Evolutionary conservation across 2,113 vertebrate genomes (phyloP), one percentile per base, ranked within the genome.

Genomic region (Otolemur garnettii): DNA sequence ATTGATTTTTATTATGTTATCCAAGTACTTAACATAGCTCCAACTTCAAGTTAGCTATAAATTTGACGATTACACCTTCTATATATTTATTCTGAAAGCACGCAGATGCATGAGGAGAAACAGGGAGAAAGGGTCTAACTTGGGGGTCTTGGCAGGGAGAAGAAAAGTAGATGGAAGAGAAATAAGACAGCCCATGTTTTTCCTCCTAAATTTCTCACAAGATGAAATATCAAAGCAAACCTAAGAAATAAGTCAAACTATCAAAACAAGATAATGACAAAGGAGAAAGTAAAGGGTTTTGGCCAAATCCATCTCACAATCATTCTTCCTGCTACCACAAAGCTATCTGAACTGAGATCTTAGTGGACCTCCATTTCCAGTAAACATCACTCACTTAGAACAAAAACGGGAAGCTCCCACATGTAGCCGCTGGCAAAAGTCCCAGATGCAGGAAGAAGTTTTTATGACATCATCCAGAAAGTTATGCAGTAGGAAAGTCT

Each of bases 331-430:
- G 96, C 68, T 72, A 72, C 68, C 59, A 93, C 95, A 96, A 96
- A 93, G 80, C 83, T 97, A 97, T 97, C 94, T 95, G 68, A 91
- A 81, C 8, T 82, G 80, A 91, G 74, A 97, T 97, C 97, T 97
- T 93, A 94, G 95, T 24, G 30, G 69, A 87, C 94, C 86, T 97
- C 72, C 97, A 95, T 93, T 97, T 97, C 97, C 96, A 97, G 97
- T 96, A 98, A 98, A 98, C 94, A 96, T 97, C 95, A 91, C 87
- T 97, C 87, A 57, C 62, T 97, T 57, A 97, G 85, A 97, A 97
- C 96, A 98, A 97, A 98, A 96, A 71, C 95, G 83, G 97, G 94
- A 94, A 90, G 71, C 95, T 92, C 93, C 87, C 69, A 80, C 90
- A 64, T 92, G 94, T 85, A 93, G 86, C 45, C n/a, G 12, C 97